phyloP scores from a whole-genome alignment of 2,888 invertebrate species.

The Drosophila mimica region DNA sequence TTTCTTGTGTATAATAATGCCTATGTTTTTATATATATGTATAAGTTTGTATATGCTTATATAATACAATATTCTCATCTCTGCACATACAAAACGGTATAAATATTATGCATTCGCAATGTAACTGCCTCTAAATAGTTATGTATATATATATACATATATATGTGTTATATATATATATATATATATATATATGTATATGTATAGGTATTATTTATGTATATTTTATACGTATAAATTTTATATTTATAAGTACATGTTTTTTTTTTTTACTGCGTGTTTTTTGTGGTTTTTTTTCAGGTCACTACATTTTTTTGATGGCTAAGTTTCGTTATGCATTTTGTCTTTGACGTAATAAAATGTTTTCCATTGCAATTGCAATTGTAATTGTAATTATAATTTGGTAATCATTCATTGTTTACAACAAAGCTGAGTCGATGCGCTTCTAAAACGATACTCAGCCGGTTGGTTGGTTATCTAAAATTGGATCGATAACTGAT shows the following conservation, averaged over 20 bases:
- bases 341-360: conserved; percentile 23
- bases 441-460: conserved; percentile 56
- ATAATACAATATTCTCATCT: conserved; percentile 57
- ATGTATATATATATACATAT: conserved; percentile 19
- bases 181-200: conserved; percentile 16
- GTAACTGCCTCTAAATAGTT: conserved; percentile 59
- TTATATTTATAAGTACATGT: conserved; percentile 34
- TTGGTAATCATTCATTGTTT: conserved; percentile 15
- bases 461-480: conserved; percentile 46
- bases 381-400: not conserved
- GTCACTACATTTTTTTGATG: conserved; percentile 73
- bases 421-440: conserved; percentile 24
- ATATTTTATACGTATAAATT: conserved; percentile 28
- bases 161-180: not conserved
- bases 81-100: conserved; percentile 71
- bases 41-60: conserved; percentile 25
- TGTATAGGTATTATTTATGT: conserved; percentile 31
- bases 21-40: conserved; percentile 14
- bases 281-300: conserved; percentile 53
- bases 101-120: conserved; percentile 55
- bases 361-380: not conserved
- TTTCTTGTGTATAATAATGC: conserved; percentile 11
- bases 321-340: conserved; percentile 46
- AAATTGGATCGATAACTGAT: conserved; percentile 24
- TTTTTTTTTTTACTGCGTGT: conserved; percentile 13